A percentile compares a stretch with the other conserved stretches of the same genome.
Evolutionary conservation across 2,797 vertebrate species (phyloP).

Genomic region (Scyliorhinus canicula): DNA sequence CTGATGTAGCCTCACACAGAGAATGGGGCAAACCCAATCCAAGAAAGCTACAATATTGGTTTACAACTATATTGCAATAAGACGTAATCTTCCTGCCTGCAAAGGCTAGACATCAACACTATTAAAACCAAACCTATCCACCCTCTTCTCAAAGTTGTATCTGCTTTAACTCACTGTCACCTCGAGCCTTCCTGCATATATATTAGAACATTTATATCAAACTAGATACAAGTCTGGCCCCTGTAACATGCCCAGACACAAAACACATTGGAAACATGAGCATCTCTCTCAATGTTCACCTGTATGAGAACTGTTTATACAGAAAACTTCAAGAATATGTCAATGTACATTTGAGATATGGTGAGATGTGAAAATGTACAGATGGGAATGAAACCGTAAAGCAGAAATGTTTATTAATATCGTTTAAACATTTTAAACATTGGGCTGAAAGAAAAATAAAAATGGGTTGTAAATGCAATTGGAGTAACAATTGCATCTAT

Average conservation of each 20-base stretch:
- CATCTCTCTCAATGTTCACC: neutral
- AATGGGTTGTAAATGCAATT: neutral
- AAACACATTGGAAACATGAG: neutral
- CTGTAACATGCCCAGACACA: neutral
- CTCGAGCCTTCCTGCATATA: neutral
- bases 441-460: neutral
- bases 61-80: neutral
- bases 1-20: too few species aligned
- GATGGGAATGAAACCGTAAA: neutral
- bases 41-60: neutral
- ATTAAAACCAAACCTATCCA: neutral
- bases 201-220: neutral
- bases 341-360: neutral
- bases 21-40: neutral
- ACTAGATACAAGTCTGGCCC: neutral
- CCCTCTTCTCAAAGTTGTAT: neutral
- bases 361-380: slow-evolving; percentile 5
- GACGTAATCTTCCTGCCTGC: neutral
- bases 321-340: neutral
- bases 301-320: slow-evolving; percentile 7
- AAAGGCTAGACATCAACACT: neutral
- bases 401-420: slow-evolving; percentile 18
- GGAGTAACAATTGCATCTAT: neutral
- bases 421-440: neutral
- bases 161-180: neutral